A percentile compares a stretch with the other conserved stretches of the same genome.
phyloP scores from a whole-genome alignment of 2,113 vertebrate genomes.

The Guaruba guarouba region DNA sequence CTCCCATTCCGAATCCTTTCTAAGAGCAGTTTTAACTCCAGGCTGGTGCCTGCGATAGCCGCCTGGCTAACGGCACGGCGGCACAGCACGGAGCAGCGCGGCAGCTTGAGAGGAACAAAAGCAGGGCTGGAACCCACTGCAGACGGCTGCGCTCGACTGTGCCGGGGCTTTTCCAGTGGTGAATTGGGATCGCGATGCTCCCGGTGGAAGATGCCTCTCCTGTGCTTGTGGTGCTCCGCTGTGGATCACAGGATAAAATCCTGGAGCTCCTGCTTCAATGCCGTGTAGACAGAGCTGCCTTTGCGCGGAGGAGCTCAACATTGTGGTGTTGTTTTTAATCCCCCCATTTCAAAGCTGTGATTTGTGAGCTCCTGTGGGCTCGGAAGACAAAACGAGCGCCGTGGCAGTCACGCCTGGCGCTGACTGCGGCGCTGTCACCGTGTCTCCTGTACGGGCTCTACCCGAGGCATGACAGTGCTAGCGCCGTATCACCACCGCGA shows the following conservation, averaged over 20 bases:
- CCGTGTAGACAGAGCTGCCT: background rate
- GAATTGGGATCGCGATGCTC: background rate
- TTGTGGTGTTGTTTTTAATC: background rate
- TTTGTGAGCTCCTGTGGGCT: rapidly evolving
- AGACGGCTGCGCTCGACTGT: background rate
- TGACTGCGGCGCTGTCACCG: rapidly evolving
- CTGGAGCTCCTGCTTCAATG: background rate
- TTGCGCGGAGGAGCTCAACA: background rate
- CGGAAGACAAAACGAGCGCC: rapidly evolving
- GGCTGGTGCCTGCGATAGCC: background rate
- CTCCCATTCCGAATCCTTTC: background rate
- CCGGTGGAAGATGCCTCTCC: background rate
- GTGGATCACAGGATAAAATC: background rate
- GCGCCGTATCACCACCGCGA: rapidly evolving
- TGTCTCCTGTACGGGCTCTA: background rate
- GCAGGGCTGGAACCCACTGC: background rate
- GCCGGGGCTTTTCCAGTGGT: background rate
- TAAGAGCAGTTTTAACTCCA: background rate
- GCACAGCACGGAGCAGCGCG: background rate
- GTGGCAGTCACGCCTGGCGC: background rate
- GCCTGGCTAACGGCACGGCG: background rate
- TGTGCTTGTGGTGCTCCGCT: background rate
- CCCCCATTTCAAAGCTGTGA: background rate
- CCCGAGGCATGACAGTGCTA: background rate
- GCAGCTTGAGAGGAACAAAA: conserved; percentile 7